Percentiles rank a stretch among this genome's conserved stretches.
Conservation (phyloP, 23 tunicate species). For the Diplosoma virens region DNA sequence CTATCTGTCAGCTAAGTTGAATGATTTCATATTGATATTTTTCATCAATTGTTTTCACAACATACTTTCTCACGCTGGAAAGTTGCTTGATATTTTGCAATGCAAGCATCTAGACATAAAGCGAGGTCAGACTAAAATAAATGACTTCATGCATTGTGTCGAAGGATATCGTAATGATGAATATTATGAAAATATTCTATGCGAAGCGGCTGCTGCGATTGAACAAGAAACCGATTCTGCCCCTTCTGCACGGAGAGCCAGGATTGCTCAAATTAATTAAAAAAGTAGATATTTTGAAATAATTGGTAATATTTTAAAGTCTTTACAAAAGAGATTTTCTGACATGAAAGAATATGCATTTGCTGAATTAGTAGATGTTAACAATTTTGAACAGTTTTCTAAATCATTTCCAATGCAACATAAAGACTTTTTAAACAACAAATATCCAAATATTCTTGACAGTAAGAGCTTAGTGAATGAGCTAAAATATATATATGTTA, state of each 20-base stretch:
- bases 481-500: background rate
- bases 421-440: background rate
- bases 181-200: slow-evolving; percentile 3
- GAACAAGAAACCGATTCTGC: slow-evolving; percentile 13
- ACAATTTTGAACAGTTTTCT: slow-evolving; percentile 5
- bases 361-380: background rate
- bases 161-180: background rate
- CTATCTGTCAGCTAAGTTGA: background rate
- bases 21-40: background rate
- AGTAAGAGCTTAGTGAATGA: background rate
- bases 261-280: background rate
- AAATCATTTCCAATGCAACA: slow-evolving; percentile 8
- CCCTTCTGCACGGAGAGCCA: background rate
- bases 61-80: background rate
- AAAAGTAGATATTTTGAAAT: background rate
- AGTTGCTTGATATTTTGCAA: slow-evolving; percentile 15
- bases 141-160: background rate
- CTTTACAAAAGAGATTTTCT: slow-evolving; percentile 3
- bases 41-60: background rate
- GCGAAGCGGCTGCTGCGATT: background rate
- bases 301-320: slow-evolving; percentile 1
- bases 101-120: slow-evolving; percentile 16
- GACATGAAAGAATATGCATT: slow-evolving; percentile 12
- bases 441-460: background rate
- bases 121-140: too few species aligned